Evolutionary conservation across 2,113 vertebrate species (phyloP).

Genomic region (Probosciger aterrimus): DNA sequence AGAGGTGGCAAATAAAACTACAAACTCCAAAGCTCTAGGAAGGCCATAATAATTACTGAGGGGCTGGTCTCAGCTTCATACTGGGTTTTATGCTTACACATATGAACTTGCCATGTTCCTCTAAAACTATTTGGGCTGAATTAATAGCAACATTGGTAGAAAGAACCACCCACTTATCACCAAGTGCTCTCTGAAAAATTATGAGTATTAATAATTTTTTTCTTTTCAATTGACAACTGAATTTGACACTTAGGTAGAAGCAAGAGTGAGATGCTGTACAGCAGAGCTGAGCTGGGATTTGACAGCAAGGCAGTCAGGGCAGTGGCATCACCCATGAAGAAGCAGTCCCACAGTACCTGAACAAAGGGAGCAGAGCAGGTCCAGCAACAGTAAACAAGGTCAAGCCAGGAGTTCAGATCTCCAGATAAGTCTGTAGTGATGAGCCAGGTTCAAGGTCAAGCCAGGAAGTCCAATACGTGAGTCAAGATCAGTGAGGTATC

Average conservation of each 20-base stretch:
- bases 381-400: background rate
- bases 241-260: background rate
- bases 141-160: background rate
- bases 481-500: background rate
- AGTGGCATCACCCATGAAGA: background rate
- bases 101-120: background rate
- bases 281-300: background rate
- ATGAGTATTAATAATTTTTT: background rate
- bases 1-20: background rate
- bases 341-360: background rate
- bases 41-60: background rate
- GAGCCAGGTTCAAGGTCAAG: background rate
- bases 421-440: background rate
- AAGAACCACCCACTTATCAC: slow-evolving; percentile 25
- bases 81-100: background rate
- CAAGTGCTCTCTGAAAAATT: slow-evolving; percentile 12
- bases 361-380: background rate
- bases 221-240: background rate
- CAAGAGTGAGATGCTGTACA: background rate
- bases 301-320: background rate
- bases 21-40: background rate
- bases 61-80: background rate
- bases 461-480: background rate
- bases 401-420: background rate
- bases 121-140: background rate